Conservation (phyloP, 2,797 vertebrate genomes). For the Gephyroberyx darwinii region DNA sequence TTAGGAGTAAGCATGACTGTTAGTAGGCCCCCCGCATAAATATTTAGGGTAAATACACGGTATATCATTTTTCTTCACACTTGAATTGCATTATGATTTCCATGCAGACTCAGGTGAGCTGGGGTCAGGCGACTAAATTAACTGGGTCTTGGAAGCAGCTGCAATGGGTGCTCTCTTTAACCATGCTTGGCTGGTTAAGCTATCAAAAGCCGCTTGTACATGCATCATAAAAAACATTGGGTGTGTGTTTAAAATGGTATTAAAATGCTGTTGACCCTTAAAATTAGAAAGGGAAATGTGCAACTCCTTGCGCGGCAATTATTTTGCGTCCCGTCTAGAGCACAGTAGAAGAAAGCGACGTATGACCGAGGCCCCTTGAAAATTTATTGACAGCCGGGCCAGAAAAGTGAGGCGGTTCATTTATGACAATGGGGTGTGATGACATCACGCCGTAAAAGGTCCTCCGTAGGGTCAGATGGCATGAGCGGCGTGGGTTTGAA, state of each 20-base stretch:
- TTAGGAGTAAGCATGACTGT: conserved; percentile 88
- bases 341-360: conserved; percentile 68
- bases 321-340: conserved; percentile 84
- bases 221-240: conserved; percentile 95
- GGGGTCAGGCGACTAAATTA: conserved; percentile 99
- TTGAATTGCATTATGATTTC: conserved; percentile 98
- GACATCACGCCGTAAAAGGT: conserved; percentile 81
- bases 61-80: conserved; percentile 99
- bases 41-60: conserved; percentile 96
- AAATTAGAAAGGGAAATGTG: conserved; percentile 93
- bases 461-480: conserved; percentile 70
- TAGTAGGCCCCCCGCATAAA: conserved; percentile 93
- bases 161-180: conserved; percentile 95
- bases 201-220: conserved; percentile 97
- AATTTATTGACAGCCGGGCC: conserved; percentile 81
- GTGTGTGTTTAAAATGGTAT: conserved; percentile 94
- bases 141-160: conserved; percentile 96
- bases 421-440: conserved; percentile 82
- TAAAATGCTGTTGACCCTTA: conserved; percentile 93
- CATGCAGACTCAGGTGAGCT: conserved; percentile 96
- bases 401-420: conserved; percentile 76
- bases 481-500: conserved; percentile 49
- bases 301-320: conserved; percentile 89
- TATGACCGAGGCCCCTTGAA: conserved; percentile 73
- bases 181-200: conserved; percentile 99